Base-by-base conservation (phyloP, 92 coral and sea anemone species). In the Epizoanthus stellaris region DNA sequence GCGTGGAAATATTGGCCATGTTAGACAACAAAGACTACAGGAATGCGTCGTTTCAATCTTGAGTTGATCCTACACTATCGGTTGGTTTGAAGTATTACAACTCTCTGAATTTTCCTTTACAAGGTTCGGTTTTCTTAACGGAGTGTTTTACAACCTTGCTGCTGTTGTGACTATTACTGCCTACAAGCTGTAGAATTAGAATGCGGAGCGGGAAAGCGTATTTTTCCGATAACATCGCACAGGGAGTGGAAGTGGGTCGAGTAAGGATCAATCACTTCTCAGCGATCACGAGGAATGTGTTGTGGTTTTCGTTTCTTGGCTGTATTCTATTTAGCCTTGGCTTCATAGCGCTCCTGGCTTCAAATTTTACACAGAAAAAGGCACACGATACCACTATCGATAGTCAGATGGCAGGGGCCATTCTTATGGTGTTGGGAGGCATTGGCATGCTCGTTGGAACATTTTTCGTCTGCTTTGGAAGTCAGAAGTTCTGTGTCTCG, bases 381-480 rank as follows among this genome's bases (percentile, higher is more conserved):
- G 10, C 83, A 2, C 83, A 79, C 30, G 39, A 17, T 40, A 54
- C 21, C 14, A 63, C 61, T 1, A 67, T 79, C 70, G 72, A 79
- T 39, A 79, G 42, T 12, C 56, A 62, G 60, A 63, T 63, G 16
- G 83, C 72, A 13, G 83, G 83, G 42, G 73, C 83, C 3, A 67
- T 79, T 20, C 60, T 79, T 9, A 79, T 79, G 83, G 71, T 43
- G 21, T 38, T 79, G 3, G 83, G 83, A 42, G 83, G 83, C 21
- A 63, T 79, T 16, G 83, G 83, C 0, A 13, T 79, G 34, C 23
- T 79, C 25, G 25, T 45, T 36, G 72, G 71, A 20, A 79, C 83
- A 63, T 58, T 79, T 45, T 79, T 79, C n/a, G 43, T 79, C 14
- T 79, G 64, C 13, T 79, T 79, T 79, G 83, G 83, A 63, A 79